Evolutionary conservation across 2,888 invertebrate genomes (phyloP).

Genomic region (Eugnorisma glareosa): DNA sequence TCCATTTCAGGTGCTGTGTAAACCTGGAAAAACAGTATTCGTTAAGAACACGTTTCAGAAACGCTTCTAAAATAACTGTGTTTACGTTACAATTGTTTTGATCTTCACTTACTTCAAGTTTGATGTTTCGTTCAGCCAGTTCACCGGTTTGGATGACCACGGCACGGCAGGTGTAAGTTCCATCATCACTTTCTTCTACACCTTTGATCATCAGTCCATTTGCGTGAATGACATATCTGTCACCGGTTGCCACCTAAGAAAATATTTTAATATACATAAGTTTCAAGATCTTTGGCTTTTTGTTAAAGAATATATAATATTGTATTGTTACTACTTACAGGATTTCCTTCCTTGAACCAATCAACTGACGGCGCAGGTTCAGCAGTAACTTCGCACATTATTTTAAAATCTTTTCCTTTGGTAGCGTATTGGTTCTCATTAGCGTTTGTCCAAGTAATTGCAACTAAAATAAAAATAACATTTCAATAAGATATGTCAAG

Average conservation of each 20-base stretch:
- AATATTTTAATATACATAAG: neutral
- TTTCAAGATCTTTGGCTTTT: neutral
- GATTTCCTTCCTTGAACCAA: conserved; percentile 95
- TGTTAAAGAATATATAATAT: neutral
- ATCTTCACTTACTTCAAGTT: conserved; percentile 92
- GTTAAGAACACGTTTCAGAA: neutral
- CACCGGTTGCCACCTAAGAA: conserved; percentile 91
- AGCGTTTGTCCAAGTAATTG: conserved; percentile 96
- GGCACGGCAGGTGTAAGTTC: conserved; percentile 96
- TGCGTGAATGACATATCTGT: conserved; percentile 93
- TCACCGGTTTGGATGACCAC: conserved; percentile 95
- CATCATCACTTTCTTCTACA: conserved; percentile 95
- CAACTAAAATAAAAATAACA: conserved; percentile 90
- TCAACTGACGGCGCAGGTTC: conserved; percentile 96
- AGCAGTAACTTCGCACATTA: conserved; percentile 96
- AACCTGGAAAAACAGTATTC: conserved; percentile 86
- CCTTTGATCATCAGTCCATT: conserved; percentile 94
- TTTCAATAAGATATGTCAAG: conserved; percentile 10
- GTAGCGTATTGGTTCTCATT: conserved; percentile 95
- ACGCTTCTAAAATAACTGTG: neutral
- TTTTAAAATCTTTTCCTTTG: conserved; percentile 93
- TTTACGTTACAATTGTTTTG: neutral
- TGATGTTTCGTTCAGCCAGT: conserved; percentile 94
- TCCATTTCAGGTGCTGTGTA: conserved; percentile 94
- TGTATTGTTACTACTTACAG: conserved; percentile 82